These are phyloP conservation scores for Erythrolamprus reginae DNA, from an alignment of 2,113 vertebrate genomes.

Conservation along the genomic window DNA sequence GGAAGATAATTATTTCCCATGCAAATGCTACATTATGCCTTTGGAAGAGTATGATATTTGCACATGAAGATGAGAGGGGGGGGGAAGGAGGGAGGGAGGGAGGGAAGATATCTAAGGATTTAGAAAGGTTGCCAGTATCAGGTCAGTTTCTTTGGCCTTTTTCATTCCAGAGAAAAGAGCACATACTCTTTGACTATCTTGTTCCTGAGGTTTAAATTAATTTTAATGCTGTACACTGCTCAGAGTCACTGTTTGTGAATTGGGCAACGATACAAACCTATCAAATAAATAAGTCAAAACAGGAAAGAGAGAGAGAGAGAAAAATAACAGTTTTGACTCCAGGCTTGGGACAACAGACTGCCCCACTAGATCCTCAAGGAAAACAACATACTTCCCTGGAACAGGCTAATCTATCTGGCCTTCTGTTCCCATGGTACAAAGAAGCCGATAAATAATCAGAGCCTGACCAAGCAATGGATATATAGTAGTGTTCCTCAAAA, in stretches of 20 bases:
- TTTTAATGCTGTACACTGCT: neutral
- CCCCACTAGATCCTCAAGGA: neutral
- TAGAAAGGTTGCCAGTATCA: neutral
- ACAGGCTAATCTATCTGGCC: neutral
- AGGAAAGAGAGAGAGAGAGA: neutral
- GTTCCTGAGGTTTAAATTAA: neutral
- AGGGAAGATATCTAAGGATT: neutral
- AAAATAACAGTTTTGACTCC: neutral
- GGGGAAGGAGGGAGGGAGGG: neutral
- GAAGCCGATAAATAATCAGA: neutral
- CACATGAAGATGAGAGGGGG: neutral
- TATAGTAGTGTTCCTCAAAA: neutral
- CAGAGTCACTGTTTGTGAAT: neutral
- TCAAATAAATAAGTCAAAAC: neutral
- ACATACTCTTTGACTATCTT: neutral
- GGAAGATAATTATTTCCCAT: neutral
- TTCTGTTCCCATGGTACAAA: neutral
- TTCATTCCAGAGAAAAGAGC: neutral
- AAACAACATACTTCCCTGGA: neutral
- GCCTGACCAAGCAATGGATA: neutral
- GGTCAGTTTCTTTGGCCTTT: neutral
- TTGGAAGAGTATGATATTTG: neutral
- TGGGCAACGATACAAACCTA: neutral
- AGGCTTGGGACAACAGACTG: neutral
- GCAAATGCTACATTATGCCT: neutral